Evolutionary conservation across 2,113 vertebrate species (phyloP), one percentile per base, ranked within the genome.

Genomic region (Procavia capensis): DNA sequence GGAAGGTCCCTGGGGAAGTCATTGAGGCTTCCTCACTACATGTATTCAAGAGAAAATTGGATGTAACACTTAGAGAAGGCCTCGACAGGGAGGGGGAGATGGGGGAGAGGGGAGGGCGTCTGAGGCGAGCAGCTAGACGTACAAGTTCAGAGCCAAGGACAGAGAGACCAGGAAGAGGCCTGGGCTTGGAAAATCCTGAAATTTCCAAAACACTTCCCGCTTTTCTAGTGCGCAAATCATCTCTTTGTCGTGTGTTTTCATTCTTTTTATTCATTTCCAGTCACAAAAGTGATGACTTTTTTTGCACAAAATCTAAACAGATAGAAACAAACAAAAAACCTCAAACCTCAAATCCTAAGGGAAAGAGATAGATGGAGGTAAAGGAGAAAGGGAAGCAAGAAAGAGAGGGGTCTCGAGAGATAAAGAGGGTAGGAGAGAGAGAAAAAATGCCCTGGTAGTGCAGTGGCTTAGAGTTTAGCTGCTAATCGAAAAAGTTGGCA

Each of bases 11-110:
- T 54, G 3, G 97, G 97, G 97, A 97, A 80, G 95, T 96, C 96
- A 95, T 63, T 63, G 97, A 90, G 90, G 68, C 85, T 79, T 88
- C 96, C 92, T 96, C 90, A 91, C 96, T 45, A 66, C 92, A 50
- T 20, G 95, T 84, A 95, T 89, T 95, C 94, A 80, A 90, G 95
- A 95, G 97, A 97, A 97, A 98, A 98, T 96, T 96, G 97, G 95
- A 96, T 95, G 82, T 93, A 97, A 91, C 97, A 92, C 92, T 93
- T 90, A 74, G 82, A 74, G 92, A 5, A 68, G 90, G 90, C 29
- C 6, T 90, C 7, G 9, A 80, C 6, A 1, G 85, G 57, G 72
- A 10, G 36, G 66, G 36, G 70, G 68, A 20, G 68, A 45, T 5
- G 45, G 24, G 39, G 64, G 1, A 22, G 13, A 6, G 54, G 3